Conservation (phyloP, 37 sponge, comb jelly and placozoan species). For the Crambe crambe region DNA sequence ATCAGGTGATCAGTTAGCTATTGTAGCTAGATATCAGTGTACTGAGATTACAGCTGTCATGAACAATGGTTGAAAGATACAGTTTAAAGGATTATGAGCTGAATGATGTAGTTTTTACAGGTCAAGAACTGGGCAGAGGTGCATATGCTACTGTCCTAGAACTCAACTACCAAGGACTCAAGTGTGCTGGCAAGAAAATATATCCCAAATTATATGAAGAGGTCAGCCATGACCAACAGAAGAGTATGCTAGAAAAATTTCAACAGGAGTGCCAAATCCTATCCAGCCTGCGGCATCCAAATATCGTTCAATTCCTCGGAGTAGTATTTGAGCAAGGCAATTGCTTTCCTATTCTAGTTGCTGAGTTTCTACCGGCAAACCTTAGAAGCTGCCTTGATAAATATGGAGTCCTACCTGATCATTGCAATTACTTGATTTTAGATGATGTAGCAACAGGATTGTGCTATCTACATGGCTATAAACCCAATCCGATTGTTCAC, state of each 20-base stretch:
- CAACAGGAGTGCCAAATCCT: not conserved
- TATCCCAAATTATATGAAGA: not conserved
- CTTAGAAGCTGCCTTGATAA: not conserved
- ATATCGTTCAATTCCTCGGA: not conserved
- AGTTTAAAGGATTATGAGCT: not conserved
- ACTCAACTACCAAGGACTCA: slow-evolving; percentile 7
- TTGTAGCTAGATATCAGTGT: too few relatives aligned
- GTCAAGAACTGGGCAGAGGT: not conserved
- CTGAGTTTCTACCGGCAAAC: not conserved
- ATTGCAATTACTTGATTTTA: not conserved
- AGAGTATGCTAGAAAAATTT: not conserved
- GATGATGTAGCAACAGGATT: not conserved
- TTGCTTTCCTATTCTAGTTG: not conserved
- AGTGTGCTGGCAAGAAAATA: slow-evolving; percentile 2
- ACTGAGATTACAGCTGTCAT: too few relatives aligned
- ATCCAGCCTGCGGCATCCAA: not conserved
- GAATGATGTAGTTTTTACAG: not conserved
- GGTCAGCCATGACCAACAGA: not conserved
- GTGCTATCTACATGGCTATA: not conserved
- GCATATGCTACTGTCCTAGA: not conserved
- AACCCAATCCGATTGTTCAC: not conserved
- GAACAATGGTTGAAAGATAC: too few relatives aligned
- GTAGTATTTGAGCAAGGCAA: not conserved
- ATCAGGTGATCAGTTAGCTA: too few relatives aligned
- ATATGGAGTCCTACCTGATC: not conserved